A percentile compares a stretch with the other conserved stretches of the same genome.
Evolutionary conservation across 1,140 invertebrate species (phyloP).

Genomic region (Drosophila triauraria): DNA sequence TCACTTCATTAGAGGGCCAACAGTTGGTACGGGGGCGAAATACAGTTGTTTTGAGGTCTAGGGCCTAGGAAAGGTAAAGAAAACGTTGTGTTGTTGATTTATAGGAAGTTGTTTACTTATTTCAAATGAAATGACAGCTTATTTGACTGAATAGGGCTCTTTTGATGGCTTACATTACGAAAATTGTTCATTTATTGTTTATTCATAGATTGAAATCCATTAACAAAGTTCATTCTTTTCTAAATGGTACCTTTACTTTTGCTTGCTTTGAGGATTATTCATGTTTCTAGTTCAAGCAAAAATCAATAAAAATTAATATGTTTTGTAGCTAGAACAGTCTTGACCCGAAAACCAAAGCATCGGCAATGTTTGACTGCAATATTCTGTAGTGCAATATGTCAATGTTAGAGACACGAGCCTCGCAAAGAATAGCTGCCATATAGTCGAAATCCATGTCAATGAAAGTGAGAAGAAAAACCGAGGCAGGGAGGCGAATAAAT

Average conservation of each 20-base stretch:
- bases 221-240: too few relatives aligned
- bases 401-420: constrained; percentile 46
- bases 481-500: constrained; percentile 57
- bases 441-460: constrained; percentile 59
- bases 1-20: constrained; percentile 66
- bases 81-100: constrained; percentile 15
- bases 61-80: background rate
- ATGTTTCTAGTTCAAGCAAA: constrained; percentile 1
- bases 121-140: constrained; percentile 6
- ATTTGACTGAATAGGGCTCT: background rate
- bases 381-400: constrained; percentile 35
- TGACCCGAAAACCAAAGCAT: constrained; percentile 22
- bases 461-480: constrained; percentile 73
- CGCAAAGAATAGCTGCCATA: constrained; percentile 12
- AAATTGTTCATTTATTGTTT: background rate
- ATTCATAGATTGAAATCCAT: background rate
- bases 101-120: constrained; percentile 14
- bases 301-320: constrained; percentile 30
- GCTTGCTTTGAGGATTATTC: background rate
- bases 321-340: constrained; percentile 13
- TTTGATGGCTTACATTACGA: background rate
- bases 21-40: constrained; percentile 4
- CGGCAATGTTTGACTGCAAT: constrained; percentile 22
- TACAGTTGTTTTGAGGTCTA: constrained; percentile 9
- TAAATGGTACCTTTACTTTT: background rate